Evolutionary conservation across 2,113 vertebrate genomes (phyloP), one percentile per base, ranked within the genome.

Genomic region (Percina caprodes): DNA sequence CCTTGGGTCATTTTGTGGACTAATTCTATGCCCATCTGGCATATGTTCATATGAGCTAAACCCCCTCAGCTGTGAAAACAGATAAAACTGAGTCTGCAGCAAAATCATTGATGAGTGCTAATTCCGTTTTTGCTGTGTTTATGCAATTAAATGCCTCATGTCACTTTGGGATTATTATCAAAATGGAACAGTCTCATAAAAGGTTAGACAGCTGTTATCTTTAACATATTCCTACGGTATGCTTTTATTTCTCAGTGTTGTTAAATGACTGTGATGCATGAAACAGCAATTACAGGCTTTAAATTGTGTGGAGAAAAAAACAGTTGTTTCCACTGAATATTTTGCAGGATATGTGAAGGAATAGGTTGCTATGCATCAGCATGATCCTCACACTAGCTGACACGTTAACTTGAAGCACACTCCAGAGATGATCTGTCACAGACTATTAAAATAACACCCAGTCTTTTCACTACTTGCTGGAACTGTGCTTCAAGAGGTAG

Each of bases 1-100:
- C 86, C 71, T 71, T n/a, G 16, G 79, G 83, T 80, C 73, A 63
- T 70, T 48, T 63, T 82, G 67, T 59, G 51, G 75, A 86, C 75
- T 87, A 60, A 80, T 72, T 90, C 77, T 77, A 14, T 74, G 77
- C 86, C 87, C 88, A 90, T 87, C 83, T 92, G 84, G 76, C 83
- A 83, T 79, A 68, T 80, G 82, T 52, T 81, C 72, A 85, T 66
- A 77, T 26, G 54, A 80, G 58, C 72, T 61, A 9, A 87, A 70
- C 45, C 56, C 42, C 66, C 49, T 84, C 81, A 82, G 83, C 89
- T 85, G 76, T 83, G 65, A 51, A 77, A 83, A 86, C 52, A 82
- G 65, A 87, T 80, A 73, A 70, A 82, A 81, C 56, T 3, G 15
- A 74, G 66, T 73, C 69, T 79, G 54, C 26, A 52, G 85, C 83